Conservation (phyloP, 2,888 invertebrate species). For the Orthosia cruda region DNA sequence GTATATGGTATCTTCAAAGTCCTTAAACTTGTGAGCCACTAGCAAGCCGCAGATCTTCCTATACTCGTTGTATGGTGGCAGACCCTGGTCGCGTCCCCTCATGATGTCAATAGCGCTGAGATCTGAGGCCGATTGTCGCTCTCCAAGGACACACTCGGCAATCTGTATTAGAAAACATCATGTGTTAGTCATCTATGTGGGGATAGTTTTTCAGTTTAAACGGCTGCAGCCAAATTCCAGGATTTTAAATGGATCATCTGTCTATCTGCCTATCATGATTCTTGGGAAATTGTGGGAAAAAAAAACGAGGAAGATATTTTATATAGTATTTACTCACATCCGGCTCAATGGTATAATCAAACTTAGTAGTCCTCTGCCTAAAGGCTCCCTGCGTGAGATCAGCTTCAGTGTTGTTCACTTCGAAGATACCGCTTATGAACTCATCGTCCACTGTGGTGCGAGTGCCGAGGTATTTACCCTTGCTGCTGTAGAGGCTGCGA, state of each 20-base stretch:
- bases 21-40: constrained; percentile 93
- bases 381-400: constrained; percentile 76
- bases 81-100: constrained; percentile 94
- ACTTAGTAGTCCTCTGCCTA: constrained; percentile 73
- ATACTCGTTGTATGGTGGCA: constrained; percentile 96
- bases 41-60: constrained; percentile 95
- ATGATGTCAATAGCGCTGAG: constrained; percentile 76
- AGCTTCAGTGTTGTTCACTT: constrained; percentile 75
- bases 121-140: constrained; percentile 72
- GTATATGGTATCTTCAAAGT: constrained; percentile 94
- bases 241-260: too few species aligned
- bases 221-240: too few species aligned
- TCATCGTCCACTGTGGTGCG: constrained; percentile 71
- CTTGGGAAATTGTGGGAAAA: too few species aligned
- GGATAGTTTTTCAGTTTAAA: too few species aligned
- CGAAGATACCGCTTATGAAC: constrained; percentile 72
- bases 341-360: constrained; percentile 74
- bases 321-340: constrained; percentile 65
- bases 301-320: too few species aligned
- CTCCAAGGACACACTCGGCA: constrained; percentile 70
- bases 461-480: constrained; percentile 70
- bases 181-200: too few species aligned
- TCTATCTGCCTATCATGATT: too few species aligned
- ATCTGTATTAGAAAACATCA: constrained; percentile 59
- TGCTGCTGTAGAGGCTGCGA: constrained; percentile 71